Conservation (phyloP, 2,113 vertebrate genomes). For the Geococcyx californianus region DNA sequence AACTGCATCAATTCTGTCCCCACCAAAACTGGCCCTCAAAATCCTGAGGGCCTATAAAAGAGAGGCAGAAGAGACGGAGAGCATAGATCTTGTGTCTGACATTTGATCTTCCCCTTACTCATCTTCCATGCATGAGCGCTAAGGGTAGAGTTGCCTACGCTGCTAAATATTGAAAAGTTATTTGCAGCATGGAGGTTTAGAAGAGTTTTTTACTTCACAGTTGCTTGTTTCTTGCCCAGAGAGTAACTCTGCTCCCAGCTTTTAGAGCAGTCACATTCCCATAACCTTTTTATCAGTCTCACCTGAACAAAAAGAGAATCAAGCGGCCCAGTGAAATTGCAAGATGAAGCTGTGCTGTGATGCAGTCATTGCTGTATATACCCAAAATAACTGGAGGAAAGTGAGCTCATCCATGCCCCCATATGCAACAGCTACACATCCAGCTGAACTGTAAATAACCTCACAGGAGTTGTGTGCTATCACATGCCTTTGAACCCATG, state of each 20-base stretch:
- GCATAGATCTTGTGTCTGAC: neutral
- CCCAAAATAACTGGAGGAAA: neutral
- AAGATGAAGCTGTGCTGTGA: accelerated
- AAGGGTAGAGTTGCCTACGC: neutral
- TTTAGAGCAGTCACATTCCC: neutral
- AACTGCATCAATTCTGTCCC: neutral
- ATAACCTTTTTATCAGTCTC: neutral
- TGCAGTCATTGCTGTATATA: neutral
- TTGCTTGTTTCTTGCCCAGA: neutral
- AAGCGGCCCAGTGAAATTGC: accelerated
- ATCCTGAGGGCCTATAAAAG: neutral
- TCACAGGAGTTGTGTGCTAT: neutral
- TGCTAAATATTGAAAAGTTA: constrained; percentile 45
- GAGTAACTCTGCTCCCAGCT: neutral
- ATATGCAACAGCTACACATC: neutral
- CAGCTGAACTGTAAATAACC: neutral
- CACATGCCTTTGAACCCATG: neutral
- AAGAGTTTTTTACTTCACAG: neutral
- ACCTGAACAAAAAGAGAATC: neutral
- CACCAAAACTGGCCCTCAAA: neutral
- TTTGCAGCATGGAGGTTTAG: neutral
- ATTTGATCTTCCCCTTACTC: neutral
- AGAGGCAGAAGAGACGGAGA: neutral
- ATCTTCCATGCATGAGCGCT: neutral
- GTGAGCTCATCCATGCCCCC: neutral